Evolutionary conservation across 2,797 vertebrate genomes (phyloP).

Genomic region (Cygnus olor): DNA sequence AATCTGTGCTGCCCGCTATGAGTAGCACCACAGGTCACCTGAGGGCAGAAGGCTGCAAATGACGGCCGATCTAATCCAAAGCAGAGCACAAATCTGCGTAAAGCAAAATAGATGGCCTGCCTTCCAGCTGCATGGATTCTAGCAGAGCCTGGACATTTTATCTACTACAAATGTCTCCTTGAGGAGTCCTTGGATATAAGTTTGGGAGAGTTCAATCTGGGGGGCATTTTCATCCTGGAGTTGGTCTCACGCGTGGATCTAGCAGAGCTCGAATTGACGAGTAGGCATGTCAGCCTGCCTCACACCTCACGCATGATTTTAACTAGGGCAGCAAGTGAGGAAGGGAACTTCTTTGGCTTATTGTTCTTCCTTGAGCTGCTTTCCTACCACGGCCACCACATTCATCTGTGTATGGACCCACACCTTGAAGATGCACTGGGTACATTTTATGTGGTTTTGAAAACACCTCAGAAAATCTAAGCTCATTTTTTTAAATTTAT

Average conservation of each 20-base stretch:
- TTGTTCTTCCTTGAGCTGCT: neutral
- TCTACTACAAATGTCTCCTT: neutral
- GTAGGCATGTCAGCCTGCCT: neutral
- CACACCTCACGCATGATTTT: neutral
- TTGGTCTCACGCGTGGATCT: rapidly evolving
- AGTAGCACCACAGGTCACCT: neutral
- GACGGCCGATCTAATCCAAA: neutral
- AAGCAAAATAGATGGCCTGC: neutral
- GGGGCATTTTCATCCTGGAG: neutral
- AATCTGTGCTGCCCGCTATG: neutral
- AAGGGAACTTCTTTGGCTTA: neutral
- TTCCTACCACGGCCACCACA: neutral
- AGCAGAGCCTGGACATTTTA: neutral
- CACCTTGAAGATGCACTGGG: neutral
- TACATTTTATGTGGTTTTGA: neutral
- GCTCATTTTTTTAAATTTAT: neutral
- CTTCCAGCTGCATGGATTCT: neutral
- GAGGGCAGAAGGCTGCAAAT: neutral
- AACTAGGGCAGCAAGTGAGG: neutral
- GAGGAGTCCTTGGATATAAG: neutral
- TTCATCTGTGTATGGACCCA: neutral
- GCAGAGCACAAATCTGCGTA: neutral
- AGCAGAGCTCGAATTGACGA: neutral
- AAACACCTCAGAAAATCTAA: neutral
- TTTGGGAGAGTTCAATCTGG: neutral